Conservation (phyloP, 2,113 vertebrate species). For the Falcunculus frontatus region DNA sequence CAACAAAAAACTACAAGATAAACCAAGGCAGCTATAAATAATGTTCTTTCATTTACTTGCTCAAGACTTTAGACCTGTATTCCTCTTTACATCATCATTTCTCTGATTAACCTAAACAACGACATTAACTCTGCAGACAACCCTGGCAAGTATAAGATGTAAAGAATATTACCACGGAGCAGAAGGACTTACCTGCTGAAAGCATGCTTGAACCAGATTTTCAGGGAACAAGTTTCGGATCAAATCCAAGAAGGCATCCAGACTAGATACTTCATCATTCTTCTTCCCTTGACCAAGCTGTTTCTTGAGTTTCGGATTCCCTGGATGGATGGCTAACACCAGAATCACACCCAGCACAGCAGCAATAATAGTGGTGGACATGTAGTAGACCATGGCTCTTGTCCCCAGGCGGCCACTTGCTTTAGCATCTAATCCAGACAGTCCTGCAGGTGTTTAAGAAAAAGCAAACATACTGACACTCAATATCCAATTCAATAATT, state of each 20-base stretch:
- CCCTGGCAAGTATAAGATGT: not conserved
- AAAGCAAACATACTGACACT: not conserved
- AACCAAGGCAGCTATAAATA: not conserved
- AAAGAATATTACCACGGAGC: not conserved
- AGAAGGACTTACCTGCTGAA: slow-evolving; percentile 86
- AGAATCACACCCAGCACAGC: slow-evolving; percentile 95
- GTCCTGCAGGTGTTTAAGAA: slow-evolving; percentile 73
- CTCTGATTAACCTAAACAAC: not conserved
- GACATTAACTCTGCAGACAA: not conserved
- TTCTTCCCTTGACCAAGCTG: slow-evolving; percentile 89
- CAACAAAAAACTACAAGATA: not conserved
- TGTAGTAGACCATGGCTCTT: slow-evolving; percentile 98
- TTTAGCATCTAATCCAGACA: slow-evolving; percentile 95
- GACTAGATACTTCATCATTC: slow-evolving; percentile 95
- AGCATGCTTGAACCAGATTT: slow-evolving; percentile 97
- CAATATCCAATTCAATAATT: not conserved
- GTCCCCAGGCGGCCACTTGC: slow-evolving; percentile 94
- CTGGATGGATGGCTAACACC: slow-evolving; percentile 94
- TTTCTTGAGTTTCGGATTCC: slow-evolving; percentile 94
- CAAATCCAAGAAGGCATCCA: slow-evolving; percentile 96
- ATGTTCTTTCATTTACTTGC: not conserved
- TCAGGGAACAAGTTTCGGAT: slow-evolving; percentile 97
- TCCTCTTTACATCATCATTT: not conserved
- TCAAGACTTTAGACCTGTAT: not conserved
- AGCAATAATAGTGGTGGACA: slow-evolving; percentile 95